Evolutionary conservation across 2,888 invertebrate species (phyloP).

Genomic region (Heterodera filipjevi): DNA sequence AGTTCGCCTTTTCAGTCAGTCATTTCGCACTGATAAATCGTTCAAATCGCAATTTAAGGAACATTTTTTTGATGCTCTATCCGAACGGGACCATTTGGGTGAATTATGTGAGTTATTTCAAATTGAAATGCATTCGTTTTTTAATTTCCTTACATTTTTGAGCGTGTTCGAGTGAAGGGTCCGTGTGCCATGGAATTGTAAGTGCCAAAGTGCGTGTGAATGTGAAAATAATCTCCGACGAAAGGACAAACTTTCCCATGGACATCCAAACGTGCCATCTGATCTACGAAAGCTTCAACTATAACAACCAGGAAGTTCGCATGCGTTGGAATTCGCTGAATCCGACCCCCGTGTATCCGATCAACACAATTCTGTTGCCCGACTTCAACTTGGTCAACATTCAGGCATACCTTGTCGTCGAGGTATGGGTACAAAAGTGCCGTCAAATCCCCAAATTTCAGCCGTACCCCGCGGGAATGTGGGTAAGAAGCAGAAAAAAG

Average conservation of each 20-base stretch:
- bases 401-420: constrained; percentile 32
- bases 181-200: constrained; percentile 59
- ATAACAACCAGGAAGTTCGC: constrained; percentile 64
- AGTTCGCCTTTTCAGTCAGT: constrained; percentile 61
- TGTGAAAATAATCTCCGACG: neutral
- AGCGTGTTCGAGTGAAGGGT: constrained; percentile 64
- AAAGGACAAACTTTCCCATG: constrained; percentile 57
- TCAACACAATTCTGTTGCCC: constrained; percentile 57
- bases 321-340: constrained; percentile 57
- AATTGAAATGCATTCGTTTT: neutral
- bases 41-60: constrained; percentile 40
- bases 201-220: constrained; percentile 11
- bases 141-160: constrained; percentile 9
- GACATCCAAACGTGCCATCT: constrained; percentile 60
- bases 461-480: constrained; percentile 63
- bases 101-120: constrained; percentile 56
- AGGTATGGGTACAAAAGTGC: constrained; percentile 17
- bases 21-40: neutral
- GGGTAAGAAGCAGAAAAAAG: constrained; percentile 39
- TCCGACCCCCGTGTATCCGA: constrained; percentile 45
- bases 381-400: constrained; percentile 58
- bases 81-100: constrained; percentile 63
- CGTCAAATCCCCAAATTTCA: constrained; percentile 29
- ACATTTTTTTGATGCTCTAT: constrained; percentile 64
- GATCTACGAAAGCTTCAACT: constrained; percentile 56